Evolutionary conservation across 2,113 vertebrate genomes (phyloP), one percentile per base, ranked within the genome.

Genomic region (Crotalus helleri): DNA sequence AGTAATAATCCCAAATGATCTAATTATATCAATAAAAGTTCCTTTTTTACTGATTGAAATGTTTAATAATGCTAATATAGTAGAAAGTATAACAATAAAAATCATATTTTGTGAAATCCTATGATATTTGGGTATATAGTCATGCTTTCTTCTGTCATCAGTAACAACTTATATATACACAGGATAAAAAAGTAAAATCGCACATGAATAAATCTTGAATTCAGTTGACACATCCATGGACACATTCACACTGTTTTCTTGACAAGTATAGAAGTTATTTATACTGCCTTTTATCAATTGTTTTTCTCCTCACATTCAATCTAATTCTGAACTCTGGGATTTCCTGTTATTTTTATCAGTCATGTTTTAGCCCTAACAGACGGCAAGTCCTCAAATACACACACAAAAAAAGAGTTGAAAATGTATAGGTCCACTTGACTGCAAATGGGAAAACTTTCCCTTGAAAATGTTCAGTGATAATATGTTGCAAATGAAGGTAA

Each of bases 21-120:
- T 96, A 94, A 96, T 93, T 96, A 94, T 94, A 95, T 93, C 94
- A 96, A 64, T 93, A 39, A 51, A 95, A 93, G 95, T 96, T 89
- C 93, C 93, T 95, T 95, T 95, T 95, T 94, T 94, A 85, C 91
- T 1, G 89, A 89, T 94, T 94, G 88, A 95, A 95, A 96, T 95
- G 88, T 93, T 95, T 96, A 95, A 94, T 96, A 96, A 55, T 96
- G 93, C 92, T 93, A 93, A 94, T 92, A 93, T 90, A 91, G 94
- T 93, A 87, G 91, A 90, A 90, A 93, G 92, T 95, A 93, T 96
- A 96, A 85, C 59, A 92, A 85, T 44, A 44, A 92, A 54, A 7
- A 85, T 88, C 93, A 89, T 64, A 90, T 90, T 94, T 88, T 90
- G 85, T 5, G 94, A 91, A 49, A 88, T 93, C 54, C 87, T 24